Evolutionary conservation across 2,113 vertebrate species (phyloP).

Genomic region (Sander lucioperca): DNA sequence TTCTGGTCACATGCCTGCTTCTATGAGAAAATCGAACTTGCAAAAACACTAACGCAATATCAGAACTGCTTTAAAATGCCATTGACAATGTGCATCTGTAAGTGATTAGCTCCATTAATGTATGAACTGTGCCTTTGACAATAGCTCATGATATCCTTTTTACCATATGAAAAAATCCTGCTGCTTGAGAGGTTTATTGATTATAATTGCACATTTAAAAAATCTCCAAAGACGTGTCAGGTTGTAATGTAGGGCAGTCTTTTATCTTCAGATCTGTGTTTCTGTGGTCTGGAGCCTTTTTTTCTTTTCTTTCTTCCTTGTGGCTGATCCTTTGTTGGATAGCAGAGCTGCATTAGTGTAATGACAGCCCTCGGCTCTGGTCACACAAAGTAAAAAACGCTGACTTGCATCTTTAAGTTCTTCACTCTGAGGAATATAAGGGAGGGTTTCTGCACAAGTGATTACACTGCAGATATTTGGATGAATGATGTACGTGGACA

Average conservation of each 20-base stretch:
- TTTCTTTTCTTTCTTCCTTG: background rate
- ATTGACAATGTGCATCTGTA: background rate
- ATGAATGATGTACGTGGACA: conserved; percentile 66
- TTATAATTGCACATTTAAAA: conserved; percentile 43
- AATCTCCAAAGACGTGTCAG: conserved; percentile 25
- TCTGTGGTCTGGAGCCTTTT: background rate
- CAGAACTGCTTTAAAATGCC: conserved; percentile 14
- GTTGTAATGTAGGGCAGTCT: conserved; percentile 44
- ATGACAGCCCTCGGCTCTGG: conserved; percentile 72
- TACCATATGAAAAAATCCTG: background rate
- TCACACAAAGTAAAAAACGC: conserved; percentile 68
- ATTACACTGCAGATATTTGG: conserved; percentile 75
- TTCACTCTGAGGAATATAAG: conserved; percentile 55
- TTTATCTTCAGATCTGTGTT: conserved; percentile 57
- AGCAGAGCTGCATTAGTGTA: conserved; percentile 73
- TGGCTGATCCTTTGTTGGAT: conserved; percentile 58
- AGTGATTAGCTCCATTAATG: conserved; percentile 23
- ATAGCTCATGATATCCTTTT: background rate
- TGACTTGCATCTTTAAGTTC: conserved; percentile 73
- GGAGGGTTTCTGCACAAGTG: conserved; percentile 60
- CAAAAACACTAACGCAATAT: background rate
- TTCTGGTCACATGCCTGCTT: background rate
- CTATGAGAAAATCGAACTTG: background rate
- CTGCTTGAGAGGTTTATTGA: conserved; percentile 29
- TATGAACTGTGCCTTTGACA: conserved; percentile 3